Evolutionary conservation across 2,888 invertebrate genomes (phyloP).

Genomic region (Glyphotaelius pellucidus): DNA sequence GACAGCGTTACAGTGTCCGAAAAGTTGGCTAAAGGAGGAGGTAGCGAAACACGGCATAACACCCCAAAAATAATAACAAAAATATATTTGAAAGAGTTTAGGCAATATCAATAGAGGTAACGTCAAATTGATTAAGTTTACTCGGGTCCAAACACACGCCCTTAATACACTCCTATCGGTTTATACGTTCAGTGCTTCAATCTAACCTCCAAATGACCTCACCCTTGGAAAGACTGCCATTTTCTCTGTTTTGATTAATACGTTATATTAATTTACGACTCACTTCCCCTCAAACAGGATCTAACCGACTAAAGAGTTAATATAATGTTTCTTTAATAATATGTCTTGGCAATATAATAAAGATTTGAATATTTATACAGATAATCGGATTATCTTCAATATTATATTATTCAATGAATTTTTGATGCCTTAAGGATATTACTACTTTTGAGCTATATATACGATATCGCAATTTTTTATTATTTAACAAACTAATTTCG

Average conservation of each 20-base stretch:
- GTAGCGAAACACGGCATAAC: too few relatives aligned
- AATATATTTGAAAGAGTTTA: neutral
- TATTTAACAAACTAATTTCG: too few relatives aligned
- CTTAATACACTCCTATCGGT: neutral
- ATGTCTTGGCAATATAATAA: neutral
- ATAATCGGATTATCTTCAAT: neutral
- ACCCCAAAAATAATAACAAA: too few relatives aligned
- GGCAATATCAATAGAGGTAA: neutral
- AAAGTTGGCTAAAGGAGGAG: too few relatives aligned
- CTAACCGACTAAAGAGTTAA: neutral
- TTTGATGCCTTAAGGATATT: too few relatives aligned
- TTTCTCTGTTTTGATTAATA: neutral
- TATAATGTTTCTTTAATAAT: neutral
- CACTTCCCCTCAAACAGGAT: neutral
- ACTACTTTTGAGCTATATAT: too few relatives aligned
- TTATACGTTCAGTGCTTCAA: neutral
- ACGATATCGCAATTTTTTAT: too few relatives aligned
- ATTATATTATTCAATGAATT: neutral
- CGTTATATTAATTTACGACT: neutral
- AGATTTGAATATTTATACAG: neutral
- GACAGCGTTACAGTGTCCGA: too few relatives aligned
- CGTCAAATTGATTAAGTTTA: neutral
- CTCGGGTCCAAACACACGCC: too few relatives aligned
- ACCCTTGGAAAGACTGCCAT: neutral
- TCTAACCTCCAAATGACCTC: neutral